Percentiles rank a stretch among this genome's conserved stretches.
Evolutionary conservation across 2,888 invertebrate genomes (phyloP).

Genomic region (Drosophila macrospina): DNA sequence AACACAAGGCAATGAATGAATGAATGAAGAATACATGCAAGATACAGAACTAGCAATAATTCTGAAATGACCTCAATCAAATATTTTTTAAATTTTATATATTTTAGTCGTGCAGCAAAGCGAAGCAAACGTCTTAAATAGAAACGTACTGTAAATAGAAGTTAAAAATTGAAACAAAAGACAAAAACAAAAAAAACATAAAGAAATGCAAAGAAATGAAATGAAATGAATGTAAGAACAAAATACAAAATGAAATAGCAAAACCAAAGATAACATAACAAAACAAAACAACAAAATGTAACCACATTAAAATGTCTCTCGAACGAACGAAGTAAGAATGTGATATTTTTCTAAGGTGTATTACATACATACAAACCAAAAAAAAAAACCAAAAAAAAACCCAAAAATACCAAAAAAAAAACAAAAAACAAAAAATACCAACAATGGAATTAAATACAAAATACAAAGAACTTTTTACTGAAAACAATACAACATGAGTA

Average conservation of each 20-base stretch:
- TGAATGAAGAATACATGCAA: conserved; percentile 28
- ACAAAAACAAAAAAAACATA: no score
- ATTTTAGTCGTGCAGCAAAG: conserved; percentile 74
- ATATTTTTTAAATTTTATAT: conserved; percentile 83
- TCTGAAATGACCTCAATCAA: conserved; percentile 85
- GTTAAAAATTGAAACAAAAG: no score
- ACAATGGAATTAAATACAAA: conserved; percentile 43
- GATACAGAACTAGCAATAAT: conserved; percentile 83
- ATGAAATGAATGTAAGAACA: conserved; percentile 43
- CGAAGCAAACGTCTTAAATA: conserved; percentile 44
- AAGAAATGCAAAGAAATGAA: conserved; percentile 31
- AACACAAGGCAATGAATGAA: background rate
- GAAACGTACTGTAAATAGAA: conserved; percentile 50
- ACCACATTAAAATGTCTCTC: conserved; percentile 82
- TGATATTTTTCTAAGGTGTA: conserved; percentile 85
- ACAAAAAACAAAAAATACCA: conserved; percentile 34
- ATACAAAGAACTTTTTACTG: conserved; percentile 59
- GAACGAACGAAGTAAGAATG: conserved; percentile 86
- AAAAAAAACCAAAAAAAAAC: conserved; percentile 40
- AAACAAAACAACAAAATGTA: conserved; percentile 56
- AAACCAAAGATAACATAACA: conserved; percentile 50
- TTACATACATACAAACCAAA: conserved; percentile 69
- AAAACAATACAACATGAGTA: conserved; percentile 37
- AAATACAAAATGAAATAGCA: conserved; percentile 53
- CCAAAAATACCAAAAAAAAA: conserved; percentile 27